Evolutionary conservation across 2,888 invertebrate species (phyloP), one percentile per base, ranked within the genome.

Genomic region (Horisme vitalbata): DNA sequence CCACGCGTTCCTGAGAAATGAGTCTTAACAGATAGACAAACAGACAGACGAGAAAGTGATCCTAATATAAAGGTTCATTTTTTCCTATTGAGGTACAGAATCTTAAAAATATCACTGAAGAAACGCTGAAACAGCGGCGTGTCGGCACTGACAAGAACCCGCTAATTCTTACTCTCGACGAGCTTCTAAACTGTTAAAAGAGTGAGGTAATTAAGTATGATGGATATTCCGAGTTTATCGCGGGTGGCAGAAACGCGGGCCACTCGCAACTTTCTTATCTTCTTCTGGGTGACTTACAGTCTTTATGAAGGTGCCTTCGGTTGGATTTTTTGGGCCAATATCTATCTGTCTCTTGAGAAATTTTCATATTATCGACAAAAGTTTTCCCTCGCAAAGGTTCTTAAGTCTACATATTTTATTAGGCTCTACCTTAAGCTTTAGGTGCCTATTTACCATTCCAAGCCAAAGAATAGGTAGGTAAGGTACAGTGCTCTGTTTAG

Each of bases 161-260:
- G 74, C 75, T 79, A 75, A 82, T 81, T 79, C 74, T 69, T 69
- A 68, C 76, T 75, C 72, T 65, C 68, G 64, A 62, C 72, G 68
- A 69, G 67, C 73, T 75, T 73, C 75, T 76, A 75, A 82, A 80
- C 79, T 78, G 79, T 79, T 79, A 81, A 80, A 81, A 81, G 80
- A 79, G 81, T 79, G 70, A 77, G 81, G 79, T 83, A 84, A 85
- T 83, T 85, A 83, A 83, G 76, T 80, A 83, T 85, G 83, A 85
- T 85, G 83, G 83, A 85, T 83, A 82, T 76, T 79, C 78, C 43
- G 79, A 82, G 83, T 83, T 83, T 83, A 83, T 83, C 83, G 76
- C 78, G 71, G 71, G 71, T 64, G 73, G 71, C 78, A 72, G 73
- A 64, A 71, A 71, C 75, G 73, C 68, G 63, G 71, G 65, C 71